phyloP scores from a whole-genome alignment of 2,797 vertebrate species.

The Intellagama lesueurii region DNA sequence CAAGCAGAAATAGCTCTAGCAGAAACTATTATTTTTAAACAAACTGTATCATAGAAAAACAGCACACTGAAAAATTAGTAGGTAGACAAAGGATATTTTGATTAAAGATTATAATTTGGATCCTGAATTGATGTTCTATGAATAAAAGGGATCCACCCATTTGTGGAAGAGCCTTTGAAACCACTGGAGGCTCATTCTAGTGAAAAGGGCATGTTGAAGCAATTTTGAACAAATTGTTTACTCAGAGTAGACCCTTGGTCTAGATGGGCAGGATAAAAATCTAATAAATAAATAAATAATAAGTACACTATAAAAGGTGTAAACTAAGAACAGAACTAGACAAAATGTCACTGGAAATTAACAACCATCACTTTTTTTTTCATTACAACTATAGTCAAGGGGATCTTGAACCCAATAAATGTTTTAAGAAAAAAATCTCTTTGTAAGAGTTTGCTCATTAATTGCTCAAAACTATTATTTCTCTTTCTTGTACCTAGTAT shows the following conservation, averaged over 20 bases:
- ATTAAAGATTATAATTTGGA: neutral
- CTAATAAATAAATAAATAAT: no score
- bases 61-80: neutral
- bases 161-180: neutral
- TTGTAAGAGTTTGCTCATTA: slow-evolving; percentile 8
- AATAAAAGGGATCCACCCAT: neutral
- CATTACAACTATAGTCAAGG: slow-evolving; percentile 10
- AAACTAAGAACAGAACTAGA: neutral
- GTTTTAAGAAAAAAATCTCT: slow-evolving; percentile 44
- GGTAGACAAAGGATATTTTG: neutral
- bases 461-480: neutral
- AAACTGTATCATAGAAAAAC: neutral
- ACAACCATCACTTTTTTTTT: slow-evolving; percentile 11
- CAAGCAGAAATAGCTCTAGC: neutral
- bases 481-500: neutral
- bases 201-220: neutral
- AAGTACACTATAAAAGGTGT: no score
- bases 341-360: neutral
- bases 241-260: no score
- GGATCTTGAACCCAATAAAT: slow-evolving; percentile 1
- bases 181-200: neutral
- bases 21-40: neutral
- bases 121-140: neutral
- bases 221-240: no score
- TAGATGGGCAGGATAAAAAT: no score